Evolutionary conservation across 2,797 vertebrate species (phyloP).

Genomic region (Emydoidea blandingii): DNA sequence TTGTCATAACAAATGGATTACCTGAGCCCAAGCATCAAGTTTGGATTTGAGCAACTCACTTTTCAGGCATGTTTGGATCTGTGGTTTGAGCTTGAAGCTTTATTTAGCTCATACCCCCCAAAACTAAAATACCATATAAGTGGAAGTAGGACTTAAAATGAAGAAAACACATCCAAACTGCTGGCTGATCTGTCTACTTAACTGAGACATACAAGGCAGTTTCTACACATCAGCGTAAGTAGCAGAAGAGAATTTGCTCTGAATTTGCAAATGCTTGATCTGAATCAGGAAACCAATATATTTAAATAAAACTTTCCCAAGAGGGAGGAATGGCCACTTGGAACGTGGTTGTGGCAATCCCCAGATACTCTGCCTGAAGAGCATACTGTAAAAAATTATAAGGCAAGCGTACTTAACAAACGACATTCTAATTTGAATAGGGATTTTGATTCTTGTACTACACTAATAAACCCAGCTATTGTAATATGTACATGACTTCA

Average conservation of each 20-base stretch:
- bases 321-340: not conserved
- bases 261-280: not conserved
- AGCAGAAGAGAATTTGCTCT: not conserved
- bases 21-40: not conserved
- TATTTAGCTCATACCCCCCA: not conserved
- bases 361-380: not conserved
- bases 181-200: not conserved
- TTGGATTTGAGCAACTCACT: slow-evolving; percentile 14
- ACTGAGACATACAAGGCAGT: not conserved
- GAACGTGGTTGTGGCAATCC: not conserved
- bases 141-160: not conserved
- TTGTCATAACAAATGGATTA: not conserved
- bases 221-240: not conserved
- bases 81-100: not conserved
- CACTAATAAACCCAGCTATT: not conserved
- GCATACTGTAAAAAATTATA: not conserved
- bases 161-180: not conserved
- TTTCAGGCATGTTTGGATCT: not conserved
- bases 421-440: no score
- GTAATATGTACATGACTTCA: not conserved
- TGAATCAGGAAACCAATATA: no score
- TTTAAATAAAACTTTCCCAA: not conserved
- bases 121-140: no score
- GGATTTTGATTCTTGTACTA: not conserved
- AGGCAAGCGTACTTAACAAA: not conserved